Conservation (phyloP, 2,113 vertebrate genomes). For the Heliornis fulica region DNA sequence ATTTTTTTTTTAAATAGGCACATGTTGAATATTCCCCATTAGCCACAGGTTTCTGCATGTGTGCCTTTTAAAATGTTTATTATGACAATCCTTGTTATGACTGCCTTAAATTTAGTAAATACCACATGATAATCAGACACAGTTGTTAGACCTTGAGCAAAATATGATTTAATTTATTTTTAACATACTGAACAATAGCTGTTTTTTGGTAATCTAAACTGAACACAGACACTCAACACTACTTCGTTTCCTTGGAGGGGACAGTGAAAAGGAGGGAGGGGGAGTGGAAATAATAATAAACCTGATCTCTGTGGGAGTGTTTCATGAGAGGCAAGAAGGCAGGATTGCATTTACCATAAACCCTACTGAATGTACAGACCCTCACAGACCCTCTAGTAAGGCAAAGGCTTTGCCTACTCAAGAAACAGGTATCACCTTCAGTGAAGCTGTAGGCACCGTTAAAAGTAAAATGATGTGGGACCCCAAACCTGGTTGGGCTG, state of each 20-base stretch:
- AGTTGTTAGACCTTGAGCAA: slow-evolving; percentile 62
- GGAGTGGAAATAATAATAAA: not conserved
- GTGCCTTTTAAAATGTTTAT: slow-evolving; percentile 30
- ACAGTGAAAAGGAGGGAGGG: not conserved
- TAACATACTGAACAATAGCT: slow-evolving; percentile 52
- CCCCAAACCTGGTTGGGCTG: not conserved
- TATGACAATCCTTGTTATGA: slow-evolving; percentile 43
- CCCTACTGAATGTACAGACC: not conserved
- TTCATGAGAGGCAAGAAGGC: not conserved
- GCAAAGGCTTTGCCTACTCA: not conserved
- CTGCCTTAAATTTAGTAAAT: slow-evolving; percentile 53
- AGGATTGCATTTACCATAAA: not conserved
- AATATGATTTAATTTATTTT: slow-evolving; percentile 63
- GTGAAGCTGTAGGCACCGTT: not conserved
- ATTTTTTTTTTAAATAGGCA: not conserved
- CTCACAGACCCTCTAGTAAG: not conserved
- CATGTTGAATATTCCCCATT: not conserved
- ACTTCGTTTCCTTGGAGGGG: slow-evolving; percentile 5
- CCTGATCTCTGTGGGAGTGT: slow-evolving; percentile 35
- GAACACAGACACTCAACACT: slow-evolving; percentile 20
- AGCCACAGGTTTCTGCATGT: slow-evolving; percentile 34
- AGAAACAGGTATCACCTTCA: not conserved
- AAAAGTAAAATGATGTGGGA: not conserved
- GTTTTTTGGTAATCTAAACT: slow-evolving; percentile 47
- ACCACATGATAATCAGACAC: slow-evolving; percentile 54